Percentiles rank a stretch among this genome's conserved stretches.
These are phyloP conservation scores for Perithous albicinctus DNA, from an alignment of 2,888 invertebrate genomes.

Conservation along the genomic window DNA sequence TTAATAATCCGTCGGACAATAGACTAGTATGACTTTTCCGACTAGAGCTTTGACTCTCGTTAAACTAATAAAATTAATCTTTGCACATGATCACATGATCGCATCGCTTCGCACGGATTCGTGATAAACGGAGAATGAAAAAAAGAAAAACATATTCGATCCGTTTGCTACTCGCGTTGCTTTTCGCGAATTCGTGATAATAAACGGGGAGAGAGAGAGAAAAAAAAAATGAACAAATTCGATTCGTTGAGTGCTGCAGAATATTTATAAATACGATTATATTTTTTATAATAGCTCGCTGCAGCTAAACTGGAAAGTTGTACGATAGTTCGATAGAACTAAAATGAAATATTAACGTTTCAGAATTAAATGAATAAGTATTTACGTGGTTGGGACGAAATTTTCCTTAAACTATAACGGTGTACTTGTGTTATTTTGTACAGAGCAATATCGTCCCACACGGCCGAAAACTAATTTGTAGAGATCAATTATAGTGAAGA, in stretches of 20 bases:
- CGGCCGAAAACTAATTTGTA: background rate
- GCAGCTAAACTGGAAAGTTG: conserved; percentile 11
- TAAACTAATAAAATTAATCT: background rate
- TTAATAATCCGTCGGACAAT: background rate
- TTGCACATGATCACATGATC: no score
- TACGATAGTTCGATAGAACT: conserved; percentile 51
- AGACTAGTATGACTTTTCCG: background rate
- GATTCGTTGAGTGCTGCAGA: conserved; percentile 50
- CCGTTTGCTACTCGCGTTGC: no score
- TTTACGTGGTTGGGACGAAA: conserved; percentile 1
- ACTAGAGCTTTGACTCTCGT: conserved; percentile 13
- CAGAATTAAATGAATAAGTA: conserved; percentile 13
- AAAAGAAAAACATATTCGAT: background rate
- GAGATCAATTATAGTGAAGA: conserved; percentile 13
- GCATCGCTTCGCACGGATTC: background rate
- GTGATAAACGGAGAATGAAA: background rate
- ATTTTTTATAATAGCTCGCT: conserved; percentile 59
- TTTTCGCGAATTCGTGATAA: background rate
- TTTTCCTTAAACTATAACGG: conserved; percentile 20
- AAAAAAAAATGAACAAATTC: conserved; percentile 10
- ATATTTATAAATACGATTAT: conserved; percentile 64
- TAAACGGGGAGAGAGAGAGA: background rate
- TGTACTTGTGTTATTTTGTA: conserved; percentile 30
- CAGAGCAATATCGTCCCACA: conserved; percentile 2
- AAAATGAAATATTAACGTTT: conserved; percentile 41